These are phyloP conservation scores for Capitulum mitella DNA, from an alignment of 2,888 invertebrate genomes.

Conservation along the genomic window DNA sequence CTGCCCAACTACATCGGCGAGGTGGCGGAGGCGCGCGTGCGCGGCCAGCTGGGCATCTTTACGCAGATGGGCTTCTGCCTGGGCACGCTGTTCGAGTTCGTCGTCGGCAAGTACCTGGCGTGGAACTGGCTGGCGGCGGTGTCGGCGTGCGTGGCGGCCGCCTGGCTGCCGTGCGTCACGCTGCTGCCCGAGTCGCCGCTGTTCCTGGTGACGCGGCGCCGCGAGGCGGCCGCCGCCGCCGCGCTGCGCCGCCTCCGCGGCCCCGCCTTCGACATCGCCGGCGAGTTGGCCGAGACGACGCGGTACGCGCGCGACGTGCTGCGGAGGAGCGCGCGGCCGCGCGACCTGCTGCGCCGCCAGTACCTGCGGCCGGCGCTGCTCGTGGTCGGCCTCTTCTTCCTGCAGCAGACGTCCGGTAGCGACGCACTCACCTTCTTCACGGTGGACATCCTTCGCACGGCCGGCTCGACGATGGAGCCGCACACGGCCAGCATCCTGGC, in stretches of 20 bases:
- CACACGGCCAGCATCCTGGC: conserved; percentile 74
- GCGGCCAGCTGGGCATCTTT: conserved; percentile 73
- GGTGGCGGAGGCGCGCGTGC: conserved; percentile 56
- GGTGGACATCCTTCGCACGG: conserved; percentile 67
- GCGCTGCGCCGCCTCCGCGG: conserved; percentile 59
- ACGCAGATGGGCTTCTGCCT: conserved; percentile 64
- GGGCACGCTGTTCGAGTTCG: conserved; percentile 63
- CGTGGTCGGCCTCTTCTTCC: conserved; percentile 81
- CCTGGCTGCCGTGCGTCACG: conserved; percentile 54
- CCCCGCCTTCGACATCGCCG: conserved; percentile 37
- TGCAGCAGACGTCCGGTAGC: conserved; percentile 90
- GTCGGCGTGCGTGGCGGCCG: conserved; percentile 55
- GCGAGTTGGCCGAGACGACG: conserved; percentile 30
- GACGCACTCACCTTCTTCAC: conserved; percentile 94
- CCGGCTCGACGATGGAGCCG: conserved; percentile 69
- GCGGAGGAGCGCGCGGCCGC: background rate
- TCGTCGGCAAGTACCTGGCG: conserved; percentile 61
- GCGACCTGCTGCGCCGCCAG: conserved; percentile 40
- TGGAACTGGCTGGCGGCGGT: conserved; percentile 55
- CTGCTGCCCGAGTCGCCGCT: conserved; percentile 78
- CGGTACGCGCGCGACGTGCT: background rate
- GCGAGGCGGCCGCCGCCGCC: conserved; percentile 54
- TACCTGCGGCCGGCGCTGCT: conserved; percentile 71
- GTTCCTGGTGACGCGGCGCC: conserved; percentile 53
- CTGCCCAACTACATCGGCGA: conserved; percentile 48